Conservation (phyloP, 2,113 vertebrate species). For the Heliornis fulica region DNA sequence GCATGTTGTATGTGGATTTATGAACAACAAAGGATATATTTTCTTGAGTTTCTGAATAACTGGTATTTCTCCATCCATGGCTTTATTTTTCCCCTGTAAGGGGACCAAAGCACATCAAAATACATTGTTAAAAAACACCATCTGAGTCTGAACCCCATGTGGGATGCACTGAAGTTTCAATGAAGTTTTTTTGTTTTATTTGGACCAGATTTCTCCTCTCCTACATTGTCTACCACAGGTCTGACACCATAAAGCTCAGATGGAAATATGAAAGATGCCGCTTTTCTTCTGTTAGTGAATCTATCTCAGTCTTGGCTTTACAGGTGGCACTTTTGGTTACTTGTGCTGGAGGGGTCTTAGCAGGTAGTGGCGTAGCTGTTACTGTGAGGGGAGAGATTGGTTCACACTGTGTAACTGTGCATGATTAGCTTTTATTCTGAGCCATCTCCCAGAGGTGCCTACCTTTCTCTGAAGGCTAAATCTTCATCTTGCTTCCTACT, state of each 20-base stretch:
- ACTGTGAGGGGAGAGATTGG: neutral
- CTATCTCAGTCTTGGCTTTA: neutral
- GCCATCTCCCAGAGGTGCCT: neutral
- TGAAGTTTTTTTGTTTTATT: neutral
- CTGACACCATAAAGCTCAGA: neutral
- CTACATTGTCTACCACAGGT: fast-evolving
- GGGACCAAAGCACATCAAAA: neutral
- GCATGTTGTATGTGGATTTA: neutral
- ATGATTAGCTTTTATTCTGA: neutral
- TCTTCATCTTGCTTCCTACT: neutral
- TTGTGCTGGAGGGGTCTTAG: neutral
- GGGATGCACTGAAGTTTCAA: neutral
- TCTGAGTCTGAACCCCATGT: neutral
- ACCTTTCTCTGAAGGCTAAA: neutral
- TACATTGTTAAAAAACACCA: neutral
- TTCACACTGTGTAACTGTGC: neutral
- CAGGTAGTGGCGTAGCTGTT: neutral
- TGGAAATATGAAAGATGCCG: neutral
- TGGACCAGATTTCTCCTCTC: neutral
- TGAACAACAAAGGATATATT: neutral
- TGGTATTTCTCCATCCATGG: neutral
- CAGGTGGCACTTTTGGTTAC: neutral
- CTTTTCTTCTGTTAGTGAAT: neutral
- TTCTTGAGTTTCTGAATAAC: slow-evolving; percentile 1
- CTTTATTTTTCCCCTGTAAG: neutral